These are phyloP conservation scores for Zonitis immaculata DNA, from an alignment of 2,888 invertebrate genomes.

Conservation along the genomic window DNA sequence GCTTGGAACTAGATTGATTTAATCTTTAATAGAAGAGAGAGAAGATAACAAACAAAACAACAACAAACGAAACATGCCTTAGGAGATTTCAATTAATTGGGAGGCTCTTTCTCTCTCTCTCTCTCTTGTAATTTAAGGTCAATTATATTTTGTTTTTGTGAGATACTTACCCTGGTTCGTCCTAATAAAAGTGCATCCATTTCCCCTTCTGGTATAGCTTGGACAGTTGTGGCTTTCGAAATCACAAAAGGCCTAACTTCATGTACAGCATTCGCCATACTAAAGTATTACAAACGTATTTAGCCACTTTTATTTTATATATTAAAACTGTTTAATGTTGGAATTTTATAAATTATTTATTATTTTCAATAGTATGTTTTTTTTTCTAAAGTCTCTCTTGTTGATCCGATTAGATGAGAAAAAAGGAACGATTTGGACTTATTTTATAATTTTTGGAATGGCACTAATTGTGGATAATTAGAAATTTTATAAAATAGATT, in stretches of 20 bases:
- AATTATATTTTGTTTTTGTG: too few species aligned
- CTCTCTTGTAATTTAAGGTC: too few species aligned
- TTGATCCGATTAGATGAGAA: too few species aligned
- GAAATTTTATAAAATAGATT: conserved; percentile 16
- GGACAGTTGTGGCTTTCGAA: conserved; percentile 52
- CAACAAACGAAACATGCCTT: too few species aligned
- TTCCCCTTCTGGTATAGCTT: conserved; percentile 61
- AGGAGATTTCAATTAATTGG: not conserved
- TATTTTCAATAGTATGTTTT: not conserved
- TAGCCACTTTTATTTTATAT: conserved; percentile 5
- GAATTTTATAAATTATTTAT: conserved; percentile 11
- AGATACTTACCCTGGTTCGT: conserved; percentile 68
- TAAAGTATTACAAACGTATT: conserved; percentile 9
- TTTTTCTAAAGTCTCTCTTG: not conserved
- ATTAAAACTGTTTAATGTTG: conserved; percentile 3
- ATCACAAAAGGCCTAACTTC: conserved; percentile 55
- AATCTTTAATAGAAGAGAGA: too few species aligned
- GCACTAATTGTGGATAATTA: conserved; percentile 7
- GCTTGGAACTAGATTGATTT: too few species aligned
- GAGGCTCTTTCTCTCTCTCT: too few species aligned
- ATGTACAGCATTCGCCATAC: conserved; percentile 43
- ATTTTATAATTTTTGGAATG: conserved; percentile 1
- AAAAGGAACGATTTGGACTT: not conserved
- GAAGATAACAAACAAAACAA: too few species aligned
- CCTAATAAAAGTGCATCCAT: conserved; percentile 76